A percentile compares a stretch with the other conserved stretches of the same genome.
phyloP scores from a whole-genome alignment of 1,140 invertebrate species.

The Cyclargus thomasi region DNA sequence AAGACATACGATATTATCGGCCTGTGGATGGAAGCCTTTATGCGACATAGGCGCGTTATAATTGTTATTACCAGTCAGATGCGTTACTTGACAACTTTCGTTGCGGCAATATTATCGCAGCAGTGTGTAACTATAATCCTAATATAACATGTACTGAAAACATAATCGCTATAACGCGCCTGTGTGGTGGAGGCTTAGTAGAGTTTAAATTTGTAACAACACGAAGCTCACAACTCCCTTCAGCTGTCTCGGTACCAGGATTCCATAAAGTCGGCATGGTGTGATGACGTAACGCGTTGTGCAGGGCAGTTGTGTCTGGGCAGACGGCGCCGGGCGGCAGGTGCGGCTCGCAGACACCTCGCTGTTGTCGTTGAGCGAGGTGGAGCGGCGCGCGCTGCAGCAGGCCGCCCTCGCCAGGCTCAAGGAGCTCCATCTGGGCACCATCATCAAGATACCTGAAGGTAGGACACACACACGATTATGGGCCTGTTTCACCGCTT shows the following conservation, averaged over 20 bases:
- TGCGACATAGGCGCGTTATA: too few species aligned
- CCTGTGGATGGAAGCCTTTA: too few species aligned
- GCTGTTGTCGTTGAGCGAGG: constrained; percentile 85
- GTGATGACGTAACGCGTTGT: constrained; percentile 70
- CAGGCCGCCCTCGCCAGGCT: constrained; percentile 91
- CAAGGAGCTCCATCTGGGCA: constrained; percentile 89
- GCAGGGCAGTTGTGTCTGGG: constrained; percentile 91
- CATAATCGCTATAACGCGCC: too few species aligned
- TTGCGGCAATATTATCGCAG: too few species aligned
- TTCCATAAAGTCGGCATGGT: constrained; percentile 29
- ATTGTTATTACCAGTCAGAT: too few species aligned
- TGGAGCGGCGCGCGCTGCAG: constrained; percentile 87
- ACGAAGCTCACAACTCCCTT: neutral
- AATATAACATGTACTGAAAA: too few species aligned
- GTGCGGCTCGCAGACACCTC: constrained; percentile 83
- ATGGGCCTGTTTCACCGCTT: too few species aligned
- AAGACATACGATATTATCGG: too few species aligned
- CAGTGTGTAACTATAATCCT: too few species aligned
- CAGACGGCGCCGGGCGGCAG: constrained; percentile 83
- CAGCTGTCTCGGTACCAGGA: neutral
- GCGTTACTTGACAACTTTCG: too few species aligned
- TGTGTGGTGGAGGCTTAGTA: too few species aligned
- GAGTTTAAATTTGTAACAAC: neutral
- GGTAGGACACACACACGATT: constrained; percentile 38
- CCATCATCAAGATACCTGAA: constrained; percentile 78